Percentiles rank a stretch among this genome's conserved stretches.
These are phyloP conservation scores for Myotis planiceps DNA, from an alignment of 2,797 vertebrate species.

Conservation along the genomic window DNA sequence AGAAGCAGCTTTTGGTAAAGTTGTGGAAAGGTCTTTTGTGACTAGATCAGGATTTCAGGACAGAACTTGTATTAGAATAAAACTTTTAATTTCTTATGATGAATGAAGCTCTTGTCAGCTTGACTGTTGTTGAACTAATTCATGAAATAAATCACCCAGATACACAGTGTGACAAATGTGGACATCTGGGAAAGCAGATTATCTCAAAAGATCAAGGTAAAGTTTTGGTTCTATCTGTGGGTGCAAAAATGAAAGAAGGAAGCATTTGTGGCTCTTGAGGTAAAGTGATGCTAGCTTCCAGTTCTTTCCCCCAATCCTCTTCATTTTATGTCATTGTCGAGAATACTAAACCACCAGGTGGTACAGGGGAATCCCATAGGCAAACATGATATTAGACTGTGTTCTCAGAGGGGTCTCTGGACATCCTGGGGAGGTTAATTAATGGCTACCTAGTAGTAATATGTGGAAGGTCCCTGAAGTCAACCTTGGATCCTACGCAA, in stretches of 20 bases:
- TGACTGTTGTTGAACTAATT: not conserved
- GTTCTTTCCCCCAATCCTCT: conserved; percentile 77
- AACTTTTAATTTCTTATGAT: not conserved
- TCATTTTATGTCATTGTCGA: conserved; percentile 84
- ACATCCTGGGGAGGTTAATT: not conserved
- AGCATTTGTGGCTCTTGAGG: conserved; percentile 87
- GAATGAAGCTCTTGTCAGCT: not conserved
- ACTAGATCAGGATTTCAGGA: not conserved
- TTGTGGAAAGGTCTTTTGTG: not conserved
- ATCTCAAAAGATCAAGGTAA: conserved; percentile 61
- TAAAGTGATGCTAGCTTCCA: conserved; percentile 78
- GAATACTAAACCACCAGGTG: conserved; percentile 81
- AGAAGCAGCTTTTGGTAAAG: conserved; percentile 22
- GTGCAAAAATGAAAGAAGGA: conserved; percentile 81
- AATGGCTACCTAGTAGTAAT: not conserved
- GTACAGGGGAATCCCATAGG: conserved; percentile 72
- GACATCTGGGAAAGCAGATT: conserved; percentile 54
- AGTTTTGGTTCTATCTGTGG: conserved; percentile 72
- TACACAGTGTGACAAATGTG: not conserved
- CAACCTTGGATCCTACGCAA: not conserved
- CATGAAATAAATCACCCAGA: not conserved
- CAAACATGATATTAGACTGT: not conserved
- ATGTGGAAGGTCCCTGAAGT: not conserved
- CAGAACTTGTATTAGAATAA: not conserved
- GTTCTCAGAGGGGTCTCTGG: not conserved